phyloP scores from a whole-genome alignment of 1,140 invertebrate genomes.

The Hylyphantes graminicola region DNA sequence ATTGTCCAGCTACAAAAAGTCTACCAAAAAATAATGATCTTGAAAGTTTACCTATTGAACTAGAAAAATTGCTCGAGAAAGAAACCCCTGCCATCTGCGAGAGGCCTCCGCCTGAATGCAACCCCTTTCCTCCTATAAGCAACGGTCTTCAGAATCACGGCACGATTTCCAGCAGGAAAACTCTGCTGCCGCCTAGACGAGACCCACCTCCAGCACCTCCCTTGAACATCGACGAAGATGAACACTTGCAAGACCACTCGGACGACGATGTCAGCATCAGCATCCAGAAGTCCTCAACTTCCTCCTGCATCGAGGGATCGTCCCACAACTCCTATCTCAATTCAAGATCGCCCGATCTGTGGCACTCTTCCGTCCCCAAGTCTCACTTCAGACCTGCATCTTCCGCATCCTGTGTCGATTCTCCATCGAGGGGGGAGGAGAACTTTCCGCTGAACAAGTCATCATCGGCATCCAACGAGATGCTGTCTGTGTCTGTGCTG shows the following conservation, averaged over 20 bases:
- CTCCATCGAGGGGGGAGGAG: constrained; percentile 63
- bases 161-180: neutral
- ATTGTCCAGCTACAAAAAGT: constrained; percentile 35
- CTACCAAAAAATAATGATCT: constrained; percentile 28
- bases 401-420: constrained; percentile 65
- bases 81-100: constrained; percentile 3
- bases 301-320: constrained; percentile 35
- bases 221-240: constrained; percentile 39
- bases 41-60: constrained; percentile 31
- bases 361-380: constrained; percentile 47
- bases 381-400: constrained; percentile 65
- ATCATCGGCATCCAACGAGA: constrained; percentile 64
- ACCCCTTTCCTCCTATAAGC: neutral
- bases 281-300: constrained; percentile 50
- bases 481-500: constrained; percentile 60
- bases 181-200: constrained; percentile 32
- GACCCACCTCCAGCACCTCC: constrained; percentile 60
- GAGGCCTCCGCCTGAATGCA: neutral
- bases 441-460: constrained; percentile 64
- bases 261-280: constrained; percentile 49
- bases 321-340: constrained; percentile 35
- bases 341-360: constrained; percentile 44
- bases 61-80: neutral
- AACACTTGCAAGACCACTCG: constrained; percentile 44
- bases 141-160: constrained; percentile 17